phyloP scores from a whole-genome alignment of 2,113 vertebrate genomes.

The Haemorhous mexicanus region DNA sequence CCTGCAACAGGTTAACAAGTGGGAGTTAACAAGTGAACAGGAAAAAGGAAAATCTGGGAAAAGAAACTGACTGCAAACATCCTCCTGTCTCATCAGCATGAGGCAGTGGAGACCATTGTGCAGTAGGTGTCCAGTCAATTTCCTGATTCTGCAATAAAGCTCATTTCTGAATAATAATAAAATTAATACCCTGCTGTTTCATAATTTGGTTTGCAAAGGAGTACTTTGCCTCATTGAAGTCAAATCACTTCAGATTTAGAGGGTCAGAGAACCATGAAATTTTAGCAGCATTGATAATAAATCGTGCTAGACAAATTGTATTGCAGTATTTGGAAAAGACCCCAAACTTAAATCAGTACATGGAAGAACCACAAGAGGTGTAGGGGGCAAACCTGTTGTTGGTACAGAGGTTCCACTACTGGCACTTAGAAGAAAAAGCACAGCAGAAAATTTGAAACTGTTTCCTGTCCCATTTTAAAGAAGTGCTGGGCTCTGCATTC shows the following conservation, averaged over 20 bases:
- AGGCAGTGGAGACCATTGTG: neutral
- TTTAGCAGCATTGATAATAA: neutral
- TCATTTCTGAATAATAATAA: constrained; percentile 33
- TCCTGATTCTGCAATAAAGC: neutral
- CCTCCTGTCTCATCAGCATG: neutral
- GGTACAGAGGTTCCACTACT: neutral
- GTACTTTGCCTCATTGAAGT: constrained; percentile 30
- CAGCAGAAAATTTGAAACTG: neutral
- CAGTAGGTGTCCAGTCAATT: neutral
- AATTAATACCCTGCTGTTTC: constrained; percentile 42
- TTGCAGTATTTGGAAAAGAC: neutral
- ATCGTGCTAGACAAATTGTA: neutral
- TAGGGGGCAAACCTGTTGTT: neutral
- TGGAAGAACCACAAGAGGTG: neutral
- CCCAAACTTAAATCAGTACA: neutral
- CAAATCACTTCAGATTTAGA: constrained; percentile 44
- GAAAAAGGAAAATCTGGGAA: neutral
- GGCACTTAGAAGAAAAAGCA: neutral
- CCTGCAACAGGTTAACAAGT: neutral
- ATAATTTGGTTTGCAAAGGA: constrained; percentile 37
- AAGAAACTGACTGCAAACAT: neutral
- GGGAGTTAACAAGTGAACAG: neutral
- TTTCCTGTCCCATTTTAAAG: neutral
- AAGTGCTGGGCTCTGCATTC: neutral
- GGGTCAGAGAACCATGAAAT: neutral